Percentiles rank a stretch among this genome's conserved stretches.
Evolutionary conservation across 2,113 vertebrate species (phyloP).

Genomic region (Scalopus aquaticus): DNA sequence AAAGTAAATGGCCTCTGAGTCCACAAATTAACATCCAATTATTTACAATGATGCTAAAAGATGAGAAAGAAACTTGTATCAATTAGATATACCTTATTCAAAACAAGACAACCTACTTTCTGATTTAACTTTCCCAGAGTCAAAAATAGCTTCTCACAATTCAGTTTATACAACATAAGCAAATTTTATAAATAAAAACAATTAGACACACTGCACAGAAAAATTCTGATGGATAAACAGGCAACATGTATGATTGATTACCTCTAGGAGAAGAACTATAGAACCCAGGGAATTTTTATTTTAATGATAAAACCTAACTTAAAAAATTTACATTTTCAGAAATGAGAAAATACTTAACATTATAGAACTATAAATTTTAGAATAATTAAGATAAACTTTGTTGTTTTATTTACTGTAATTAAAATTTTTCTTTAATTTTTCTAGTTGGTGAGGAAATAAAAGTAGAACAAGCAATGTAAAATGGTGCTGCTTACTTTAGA

Average conservation of each 20-base stretch:
- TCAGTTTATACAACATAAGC: neutral
- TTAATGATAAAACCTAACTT: neutral
- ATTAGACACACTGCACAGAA: neutral
- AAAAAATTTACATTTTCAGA: neutral
- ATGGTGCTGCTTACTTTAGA: neutral
- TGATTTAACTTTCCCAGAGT: neutral
- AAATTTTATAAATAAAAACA: slow-evolving; percentile 15
- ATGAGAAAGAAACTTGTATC: no score
- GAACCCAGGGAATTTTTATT: neutral
- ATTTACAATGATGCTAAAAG: no score
- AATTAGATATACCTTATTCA: neutral
- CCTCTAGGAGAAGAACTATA: neutral
- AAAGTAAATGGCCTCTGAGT: no score
- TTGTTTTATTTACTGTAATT: neutral
- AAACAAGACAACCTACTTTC: neutral
- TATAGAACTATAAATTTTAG: neutral
- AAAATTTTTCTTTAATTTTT: neutral
- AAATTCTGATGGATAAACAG: neutral
- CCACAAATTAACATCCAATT: no score
- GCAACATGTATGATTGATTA: neutral
- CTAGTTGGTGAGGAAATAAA: neutral
- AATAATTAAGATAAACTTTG: neutral
- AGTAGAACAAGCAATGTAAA: neutral
- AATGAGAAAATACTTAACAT: neutral
- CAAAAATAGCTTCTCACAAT: neutral